These are phyloP conservation scores for Todiramphus saurophagus DNA, from an alignment of 2,113 vertebrate genomes.

Conservation along the genomic window DNA sequence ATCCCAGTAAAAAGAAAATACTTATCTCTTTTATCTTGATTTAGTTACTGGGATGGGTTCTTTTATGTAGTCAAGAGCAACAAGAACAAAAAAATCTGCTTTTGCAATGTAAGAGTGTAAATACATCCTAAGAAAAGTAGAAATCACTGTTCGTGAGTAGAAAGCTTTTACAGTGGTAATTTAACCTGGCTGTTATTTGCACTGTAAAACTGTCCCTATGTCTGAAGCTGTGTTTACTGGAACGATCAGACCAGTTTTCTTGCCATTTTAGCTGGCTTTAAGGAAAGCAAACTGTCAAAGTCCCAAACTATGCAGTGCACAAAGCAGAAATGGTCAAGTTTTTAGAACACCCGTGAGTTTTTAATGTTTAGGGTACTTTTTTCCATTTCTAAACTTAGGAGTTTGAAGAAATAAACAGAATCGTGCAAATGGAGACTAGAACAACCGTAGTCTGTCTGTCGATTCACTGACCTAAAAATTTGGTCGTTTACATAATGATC, in stretches of 20 bases:
- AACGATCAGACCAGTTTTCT: not conserved
- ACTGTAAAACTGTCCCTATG: constrained; percentile 9
- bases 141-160: not conserved
- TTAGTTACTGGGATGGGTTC: constrained; percentile 33
- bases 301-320: not conserved
- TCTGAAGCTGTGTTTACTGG: not conserved
- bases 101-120: constrained; percentile 5
- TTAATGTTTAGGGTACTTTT: not conserved
- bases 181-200: constrained; percentile 44
- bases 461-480: not conserved
- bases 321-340: not conserved
- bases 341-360: not conserved
- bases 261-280: constrained; percentile 2
- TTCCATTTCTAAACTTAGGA: not conserved
- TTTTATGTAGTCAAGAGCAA: not conserved
- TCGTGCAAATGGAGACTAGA: not conserved
- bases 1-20: constrained; percentile 26
- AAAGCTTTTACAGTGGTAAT: constrained; percentile 41
- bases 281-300: constrained; percentile 25
- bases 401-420: not conserved
- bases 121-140: constrained; percentile 20
- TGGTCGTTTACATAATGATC: not conserved
- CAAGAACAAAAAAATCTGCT: not conserved
- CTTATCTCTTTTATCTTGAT: constrained; percentile 61
- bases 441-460: not conserved